phyloP scores from a whole-genome alignment of 2,113 vertebrate species.

The Tichodroma muraria region DNA sequence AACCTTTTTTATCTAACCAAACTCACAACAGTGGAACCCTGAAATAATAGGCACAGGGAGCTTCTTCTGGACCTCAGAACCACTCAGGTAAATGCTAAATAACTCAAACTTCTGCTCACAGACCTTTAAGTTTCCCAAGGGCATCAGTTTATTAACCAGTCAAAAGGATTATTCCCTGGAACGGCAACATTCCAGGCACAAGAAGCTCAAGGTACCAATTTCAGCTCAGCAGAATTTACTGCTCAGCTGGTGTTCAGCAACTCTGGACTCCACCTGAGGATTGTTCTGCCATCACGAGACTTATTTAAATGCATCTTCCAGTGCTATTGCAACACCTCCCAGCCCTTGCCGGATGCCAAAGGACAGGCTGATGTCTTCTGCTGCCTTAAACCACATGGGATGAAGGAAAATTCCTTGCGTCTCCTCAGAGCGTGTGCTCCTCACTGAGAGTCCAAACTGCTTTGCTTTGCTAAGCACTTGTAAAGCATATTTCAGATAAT shows the following conservation, averaged over 20 bases:
- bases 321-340: background rate
- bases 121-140: background rate
- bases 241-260: background rate
- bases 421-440: background rate
- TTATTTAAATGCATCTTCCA: background rate
- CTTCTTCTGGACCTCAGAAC: background rate
- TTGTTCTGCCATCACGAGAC: background rate
- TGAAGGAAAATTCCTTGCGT: background rate
- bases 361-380: background rate
- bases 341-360: background rate
- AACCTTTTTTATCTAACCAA: background rate
- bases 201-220: background rate
- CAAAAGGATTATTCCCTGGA: background rate
- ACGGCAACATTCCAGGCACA: background rate
- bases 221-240: background rate
- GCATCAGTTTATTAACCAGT: background rate
- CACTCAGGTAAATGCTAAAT: background rate
- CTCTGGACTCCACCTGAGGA: background rate
- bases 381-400: background rate
- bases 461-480: conserved; percentile 18
- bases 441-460: background rate
- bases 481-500: conserved; percentile 42
- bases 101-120: background rate
- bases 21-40: background rate
- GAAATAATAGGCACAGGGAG: background rate